Conservation (phyloP, 2,113 vertebrate species). For the Capreolus pygargus region DNA sequence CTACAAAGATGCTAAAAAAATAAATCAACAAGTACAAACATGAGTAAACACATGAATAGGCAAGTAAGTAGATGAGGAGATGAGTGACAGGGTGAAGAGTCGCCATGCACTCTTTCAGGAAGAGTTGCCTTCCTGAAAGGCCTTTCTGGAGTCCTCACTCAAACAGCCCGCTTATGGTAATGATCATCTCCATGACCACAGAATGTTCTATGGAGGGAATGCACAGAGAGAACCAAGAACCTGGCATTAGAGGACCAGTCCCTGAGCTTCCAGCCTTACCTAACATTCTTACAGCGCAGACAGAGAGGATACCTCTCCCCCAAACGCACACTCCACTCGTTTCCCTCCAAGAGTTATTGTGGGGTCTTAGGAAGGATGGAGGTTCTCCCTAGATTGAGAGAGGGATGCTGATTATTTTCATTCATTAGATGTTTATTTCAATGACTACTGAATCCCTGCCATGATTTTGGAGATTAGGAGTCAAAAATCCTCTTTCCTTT, state of each 20-base stretch:
- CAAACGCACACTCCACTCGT: neutral
- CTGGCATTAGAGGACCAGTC: neutral
- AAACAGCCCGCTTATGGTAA: neutral
- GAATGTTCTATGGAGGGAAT: neutral
- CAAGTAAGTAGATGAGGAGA: conserved; percentile 40
- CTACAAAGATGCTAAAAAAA: conserved; percentile 22
- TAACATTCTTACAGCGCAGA: neutral
- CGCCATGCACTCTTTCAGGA: neutral
- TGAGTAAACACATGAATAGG: conserved; percentile 54
- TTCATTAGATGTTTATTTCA: neutral
- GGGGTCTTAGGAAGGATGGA: neutral
- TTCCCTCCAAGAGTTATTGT: neutral
- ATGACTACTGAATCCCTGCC: neutral
- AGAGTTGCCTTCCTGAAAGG: neutral
- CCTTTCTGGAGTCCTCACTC: neutral
- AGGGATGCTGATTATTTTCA: neutral
- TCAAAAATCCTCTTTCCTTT: neutral
- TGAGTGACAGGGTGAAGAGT: neutral
- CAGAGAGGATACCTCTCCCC: neutral
- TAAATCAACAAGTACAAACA: conserved; percentile 55
- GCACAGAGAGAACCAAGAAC: neutral
- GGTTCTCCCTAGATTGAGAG: neutral
- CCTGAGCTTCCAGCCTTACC: neutral
- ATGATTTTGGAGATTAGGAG: neutral
- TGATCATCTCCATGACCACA: conserved; percentile 30